Conservation (phyloP, 1,140 invertebrate genomes). For the Phymastichus coffea region DNA sequence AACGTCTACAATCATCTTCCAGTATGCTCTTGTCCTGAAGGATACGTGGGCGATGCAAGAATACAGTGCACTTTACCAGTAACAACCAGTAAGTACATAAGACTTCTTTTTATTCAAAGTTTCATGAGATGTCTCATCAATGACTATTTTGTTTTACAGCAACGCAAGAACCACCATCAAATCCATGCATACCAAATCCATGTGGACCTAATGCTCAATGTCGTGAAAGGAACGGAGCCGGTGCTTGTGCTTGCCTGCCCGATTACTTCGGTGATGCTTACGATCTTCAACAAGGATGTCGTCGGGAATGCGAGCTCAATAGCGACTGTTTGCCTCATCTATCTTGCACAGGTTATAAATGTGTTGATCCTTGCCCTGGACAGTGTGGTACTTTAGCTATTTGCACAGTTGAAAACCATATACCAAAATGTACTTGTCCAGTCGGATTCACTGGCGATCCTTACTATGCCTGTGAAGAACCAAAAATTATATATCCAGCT, state of each 20-base stretch:
- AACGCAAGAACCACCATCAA: constrained; percentile 53
- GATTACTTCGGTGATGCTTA: constrained; percentile 80
- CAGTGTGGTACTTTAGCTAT: constrained; percentile 73
- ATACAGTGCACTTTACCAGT: constrained; percentile 58
- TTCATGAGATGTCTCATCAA: too few relatives aligned
- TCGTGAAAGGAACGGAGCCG: constrained; percentile 71
- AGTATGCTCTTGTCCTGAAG: constrained; percentile 69
- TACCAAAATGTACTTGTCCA: constrained; percentile 75
- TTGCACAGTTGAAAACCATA: constrained; percentile 72
- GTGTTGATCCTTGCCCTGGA: constrained; percentile 74
- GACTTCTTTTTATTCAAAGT: neutral
- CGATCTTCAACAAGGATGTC: constrained; percentile 63
- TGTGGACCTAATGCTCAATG: constrained; percentile 80
- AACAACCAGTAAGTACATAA: constrained; percentile 51
- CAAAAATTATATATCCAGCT: constrained; percentile 37
- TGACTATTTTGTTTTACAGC: constrained; percentile 47
- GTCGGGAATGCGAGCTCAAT: constrained; percentile 74
- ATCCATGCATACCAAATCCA: constrained; percentile 73
- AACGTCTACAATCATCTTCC: constrained; percentile 76
- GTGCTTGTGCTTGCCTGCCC: constrained; percentile 72
- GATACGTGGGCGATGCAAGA: constrained; percentile 77
- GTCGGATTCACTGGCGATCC: constrained; percentile 76
- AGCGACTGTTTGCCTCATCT: constrained; percentile 70
- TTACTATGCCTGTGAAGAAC: constrained; percentile 62
- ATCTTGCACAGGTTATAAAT: constrained; percentile 74